Evolutionary conservation across 2,797 vertebrate species (phyloP), one percentile per base, ranked within the genome.

Genomic region (Poecilia gillii): DNA sequence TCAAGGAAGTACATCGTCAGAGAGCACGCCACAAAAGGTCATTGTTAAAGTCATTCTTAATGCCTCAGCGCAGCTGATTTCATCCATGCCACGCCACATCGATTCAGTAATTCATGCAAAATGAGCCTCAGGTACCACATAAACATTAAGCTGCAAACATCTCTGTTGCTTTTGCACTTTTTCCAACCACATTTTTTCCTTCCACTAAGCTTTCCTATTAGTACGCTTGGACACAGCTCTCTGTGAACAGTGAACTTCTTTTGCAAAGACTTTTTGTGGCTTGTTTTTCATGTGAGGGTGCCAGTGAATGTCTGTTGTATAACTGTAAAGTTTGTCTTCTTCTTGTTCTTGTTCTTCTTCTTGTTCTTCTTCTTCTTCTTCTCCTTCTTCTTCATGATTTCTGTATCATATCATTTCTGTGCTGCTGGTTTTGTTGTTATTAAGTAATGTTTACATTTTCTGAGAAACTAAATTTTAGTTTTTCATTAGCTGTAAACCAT

Each of bases 401-500:
- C 62, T 36, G 7, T 36, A 64, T 33, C 33, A 36, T 36, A 70
- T 25, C 20, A 43, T n/a, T 70, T 43, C 3, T 5, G 5, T 18
- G 7, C 28, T 28, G 23, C 2, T 71, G 41, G 41, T 46, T 46
- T 72, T 6, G 23, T 28, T 72, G 3, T n/a, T 71, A 41, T 45
- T 16, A 12, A 46, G 7, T 72, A 46, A 28, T 70, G n/a, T 70
- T 71, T 11, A 46, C 4, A 8, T 28, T 68, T 41, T 41, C 4
- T 23, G 20, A 41, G 64, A 68, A 68, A 41, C 7, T 9, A 64
- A 3, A 64, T 36, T 70, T 41, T 43, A 14, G 6, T 13, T 45
- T 71, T 46, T 28, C 43, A 72, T 72, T 18, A 46, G n/a, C 41
- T 28, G 41, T 71, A 71, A 71, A 25, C 68, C 25, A 71, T 71